phyloP scores from a whole-genome alignment of 2,797 vertebrate species.

The Melanotaenia maccullochi region DNA sequence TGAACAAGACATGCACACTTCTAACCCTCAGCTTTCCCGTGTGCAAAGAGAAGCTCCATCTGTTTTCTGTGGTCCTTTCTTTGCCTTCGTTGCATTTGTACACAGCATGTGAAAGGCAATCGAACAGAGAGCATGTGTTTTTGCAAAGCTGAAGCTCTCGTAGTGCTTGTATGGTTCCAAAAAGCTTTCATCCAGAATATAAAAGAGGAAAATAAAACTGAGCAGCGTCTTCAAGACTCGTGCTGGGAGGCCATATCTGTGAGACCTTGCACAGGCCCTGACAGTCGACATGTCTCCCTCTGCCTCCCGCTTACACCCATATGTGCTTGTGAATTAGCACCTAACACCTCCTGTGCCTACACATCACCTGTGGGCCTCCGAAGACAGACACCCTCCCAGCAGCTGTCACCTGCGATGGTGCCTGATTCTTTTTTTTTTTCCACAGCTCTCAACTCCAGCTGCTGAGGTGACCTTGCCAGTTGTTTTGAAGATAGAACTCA shows the following conservation, averaged over 20 bases:
- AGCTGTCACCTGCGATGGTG: slow-evolving; percentile 50
- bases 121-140: slow-evolving; percentile 36
- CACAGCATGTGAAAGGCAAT: slow-evolving; percentile 47
- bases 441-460: slow-evolving; percentile 52
- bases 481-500: slow-evolving; percentile 26
- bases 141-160: slow-evolving; percentile 12
- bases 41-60: slow-evolving; percentile 35
- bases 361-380: slow-evolving; percentile 54
- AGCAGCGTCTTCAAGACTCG: slow-evolving; percentile 29
- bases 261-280: slow-evolving; percentile 29
- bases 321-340: slow-evolving; percentile 64
- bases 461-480: slow-evolving; percentile 56
- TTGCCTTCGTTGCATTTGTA: slow-evolving; percentile 23
- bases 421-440: slow-evolving; percentile 37
- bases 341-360: slow-evolving; percentile 67
- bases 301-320: slow-evolving; percentile 57
- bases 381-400: slow-evolving; percentile 47
- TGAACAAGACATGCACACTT: slow-evolving; percentile 44
- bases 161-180: slow-evolving; percentile 19
- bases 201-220: slow-evolving; percentile 29
- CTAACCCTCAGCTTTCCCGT: slow-evolving; percentile 51
- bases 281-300: slow-evolving; percentile 29
- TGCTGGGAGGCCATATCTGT: slow-evolving; percentile 17
- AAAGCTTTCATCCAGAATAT: slow-evolving; percentile 26
- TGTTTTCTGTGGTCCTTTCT: slow-evolving; percentile 34